Evolutionary conservation across 1,140 invertebrate species (phyloP), one percentile per base, ranked within the genome.

Genomic region (Apis florea): DNA sequence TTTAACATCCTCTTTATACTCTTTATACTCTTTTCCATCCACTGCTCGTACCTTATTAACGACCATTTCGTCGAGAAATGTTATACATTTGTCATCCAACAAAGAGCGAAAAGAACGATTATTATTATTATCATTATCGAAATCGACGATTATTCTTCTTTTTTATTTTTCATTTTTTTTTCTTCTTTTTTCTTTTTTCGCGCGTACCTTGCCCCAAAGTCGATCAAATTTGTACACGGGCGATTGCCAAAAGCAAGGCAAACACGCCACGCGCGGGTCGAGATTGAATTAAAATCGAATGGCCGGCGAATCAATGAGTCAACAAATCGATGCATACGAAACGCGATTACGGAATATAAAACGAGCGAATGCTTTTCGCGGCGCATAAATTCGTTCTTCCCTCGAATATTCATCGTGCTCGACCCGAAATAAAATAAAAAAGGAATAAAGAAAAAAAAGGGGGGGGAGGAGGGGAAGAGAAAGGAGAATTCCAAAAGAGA

Each of bases 201-300:
- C 13, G 21, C 19, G 47, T 21, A 21, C 54, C 17, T 21, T 40
- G n/a, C 0, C 56, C 53, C 76, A 72, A 84, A 82, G 69, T 82
- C 85, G 70, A 84, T 84, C 77, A 78, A 77, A 79, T 87, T 87
- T 85, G 75, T 87, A 67, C 63, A 68, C 63, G 63, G 61, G 19
- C 75, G 71, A 88, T 85, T 79, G 83, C 63, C 86, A 87, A 85
- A 83, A 88, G 54, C 72, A 85, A 85, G 58, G 79, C 78, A 86
- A 87, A 86, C 67, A 54, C 51, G 24, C 17, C 19, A 49, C 24
- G 26, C 19, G 47, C 17, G 11, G 64, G 19, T 11, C 21, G 72
- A 66, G 67, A 88, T 87, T 88, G 78, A 83, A 88, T 88, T 87
- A 87, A 88, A 88, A 88, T 87, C 63, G 75, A 82, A 85, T 84